Percentiles rank a stretch among this genome's conserved stretches.
Conservation (phyloP, 2,888 invertebrate species). For the Mystacides longicornis region DNA sequence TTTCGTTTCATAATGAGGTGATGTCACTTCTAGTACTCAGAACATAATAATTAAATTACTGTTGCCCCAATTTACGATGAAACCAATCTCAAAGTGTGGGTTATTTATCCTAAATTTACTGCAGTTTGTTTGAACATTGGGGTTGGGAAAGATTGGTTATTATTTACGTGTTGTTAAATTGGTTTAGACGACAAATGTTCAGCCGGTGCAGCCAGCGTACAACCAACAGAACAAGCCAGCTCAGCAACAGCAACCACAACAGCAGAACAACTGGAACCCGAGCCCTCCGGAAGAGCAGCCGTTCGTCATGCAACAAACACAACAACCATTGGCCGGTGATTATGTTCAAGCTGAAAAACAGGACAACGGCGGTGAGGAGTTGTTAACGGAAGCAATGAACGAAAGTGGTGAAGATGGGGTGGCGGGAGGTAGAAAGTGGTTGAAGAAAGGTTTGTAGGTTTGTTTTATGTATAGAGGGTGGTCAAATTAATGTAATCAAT, state of each 20-base stretch:
- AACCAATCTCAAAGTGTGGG: too few relatives aligned
- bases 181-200: neutral
- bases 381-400: neutral
- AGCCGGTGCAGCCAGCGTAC: neutral
- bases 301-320: constrained; percentile 2
- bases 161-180: too few relatives aligned
- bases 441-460: constrained; percentile 14
- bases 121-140: too few relatives aligned
- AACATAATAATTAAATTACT: too few relatives aligned
- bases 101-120: too few relatives aligned
- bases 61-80: too few relatives aligned
- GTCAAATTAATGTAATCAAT: too few relatives aligned
- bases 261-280: neutral
- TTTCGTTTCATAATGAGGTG: too few relatives aligned
- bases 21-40: too few relatives aligned
- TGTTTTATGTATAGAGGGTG: neutral
- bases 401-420: constrained; percentile 1
- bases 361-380: neutral
- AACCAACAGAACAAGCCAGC: neutral
- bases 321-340: neutral
- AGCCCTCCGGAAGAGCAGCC: neutral
- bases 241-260: neutral
- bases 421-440: constrained; percentile 12
- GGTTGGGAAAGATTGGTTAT: too few relatives aligned
- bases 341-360: neutral